Percentiles rank a stretch among this genome's conserved stretches.
Conservation (phyloP, 1,140 invertebrate genomes). For the Spodoptera frugiperda region DNA sequence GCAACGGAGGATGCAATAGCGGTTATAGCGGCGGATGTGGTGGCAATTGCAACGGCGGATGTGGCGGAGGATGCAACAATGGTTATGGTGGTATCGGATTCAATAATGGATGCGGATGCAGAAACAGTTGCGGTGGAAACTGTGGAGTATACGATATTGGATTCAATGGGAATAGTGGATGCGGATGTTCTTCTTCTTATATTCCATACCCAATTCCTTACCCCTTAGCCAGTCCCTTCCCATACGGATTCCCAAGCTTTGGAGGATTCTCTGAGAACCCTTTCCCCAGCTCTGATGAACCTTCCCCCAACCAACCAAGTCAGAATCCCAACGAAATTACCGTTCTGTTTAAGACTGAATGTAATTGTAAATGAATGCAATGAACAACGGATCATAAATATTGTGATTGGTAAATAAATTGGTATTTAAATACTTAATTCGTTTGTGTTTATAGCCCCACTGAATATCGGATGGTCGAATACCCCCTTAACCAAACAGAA, state of each 20-base stretch:
- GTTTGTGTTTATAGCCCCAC: too few relatives aligned
- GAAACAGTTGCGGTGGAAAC: constrained; percentile 13
- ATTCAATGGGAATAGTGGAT: not conserved
- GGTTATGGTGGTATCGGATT: not conserved
- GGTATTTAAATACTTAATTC: too few relatives aligned
- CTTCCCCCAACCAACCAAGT: not conserved
- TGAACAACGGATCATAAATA: too few relatives aligned
- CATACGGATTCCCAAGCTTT: not conserved
- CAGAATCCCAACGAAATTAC: constrained; percentile 42
- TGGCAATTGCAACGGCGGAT: constrained; percentile 7
- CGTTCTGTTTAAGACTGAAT: constrained; percentile 45
- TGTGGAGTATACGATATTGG: not conserved
- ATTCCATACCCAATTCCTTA: constrained; percentile 51
- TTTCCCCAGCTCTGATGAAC: not conserved
- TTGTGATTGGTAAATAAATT: too few relatives aligned
- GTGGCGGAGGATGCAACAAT: constrained; percentile 7
- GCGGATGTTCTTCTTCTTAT: constrained; percentile 13
- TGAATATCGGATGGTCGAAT: too few relatives aligned
- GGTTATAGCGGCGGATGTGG: constrained; percentile 31
- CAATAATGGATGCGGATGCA: constrained; percentile 18
- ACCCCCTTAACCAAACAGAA: too few relatives aligned
- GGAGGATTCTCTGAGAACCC: not conserved
- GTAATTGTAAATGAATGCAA: not conserved
- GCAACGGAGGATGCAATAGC: constrained; percentile 32
- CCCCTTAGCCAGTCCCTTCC: constrained; percentile 5